Base-by-base conservation (phyloP, 1,140 invertebrate genomes). In the Rhopalosiphum padi region DNA sequence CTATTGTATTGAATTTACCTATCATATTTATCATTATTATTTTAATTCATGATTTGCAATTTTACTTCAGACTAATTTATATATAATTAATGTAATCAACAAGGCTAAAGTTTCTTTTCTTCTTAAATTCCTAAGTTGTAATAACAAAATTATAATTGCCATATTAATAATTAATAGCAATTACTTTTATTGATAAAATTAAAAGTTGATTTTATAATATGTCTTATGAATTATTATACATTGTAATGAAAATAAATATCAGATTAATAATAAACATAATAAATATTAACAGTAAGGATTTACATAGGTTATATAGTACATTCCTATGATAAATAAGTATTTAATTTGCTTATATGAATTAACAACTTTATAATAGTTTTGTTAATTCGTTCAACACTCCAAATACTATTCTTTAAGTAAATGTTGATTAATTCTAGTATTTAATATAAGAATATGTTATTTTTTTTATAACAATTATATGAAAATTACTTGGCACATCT, bases 41-140 rank as follows among this genome's bases (percentile, higher is more conserved):
- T 68, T 68, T 68, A 68, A 68, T 68, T 68, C 60, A 68, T 68
- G 60, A 68, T 68, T 60, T 68, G 60, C 60, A n/a, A n/a, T 77
- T 77, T 77, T 77, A 77, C 11, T n/a, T 77, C 30, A n/a, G 30
- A 77, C 11, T 77, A 77, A 77, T 77, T 77, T 77, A n/a, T 30
- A 77, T 77, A 41, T 41, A 41, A 41, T 41, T 41, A 1, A 41
- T 41, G 2, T 41, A 41, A 77, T n/a, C 60, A 77, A 77, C 15
- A 77, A 5, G 30, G 30, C 30, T 77, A 77, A n/a, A 77, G 60
- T 77, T 77, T 77, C 30, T n/a, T 77, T 77, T 77, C 60, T 35
- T 77, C 30, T 77, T 77, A 77, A 77, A 77, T 77, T 77, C 60
- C 15, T 35, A n/a, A 77, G 60, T n/a, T 77, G n/a, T 77, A n/a